phyloP scores from a whole-genome alignment of 2,797 vertebrate species.

The Avahi laniger region DNA sequence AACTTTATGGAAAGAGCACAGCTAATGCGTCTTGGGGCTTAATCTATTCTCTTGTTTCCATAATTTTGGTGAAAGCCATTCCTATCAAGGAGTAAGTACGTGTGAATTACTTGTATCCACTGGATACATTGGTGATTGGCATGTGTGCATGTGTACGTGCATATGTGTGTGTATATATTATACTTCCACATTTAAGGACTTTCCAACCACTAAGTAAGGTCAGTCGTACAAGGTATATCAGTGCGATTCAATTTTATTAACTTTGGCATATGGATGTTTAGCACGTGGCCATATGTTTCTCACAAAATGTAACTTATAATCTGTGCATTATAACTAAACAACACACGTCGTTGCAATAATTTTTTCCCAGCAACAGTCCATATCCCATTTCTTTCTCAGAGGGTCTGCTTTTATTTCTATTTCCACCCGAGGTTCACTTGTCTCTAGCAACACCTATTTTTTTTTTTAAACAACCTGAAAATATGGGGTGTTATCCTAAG shows the following conservation, averaged over 20 bases:
- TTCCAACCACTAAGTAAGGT: slow-evolving; percentile 42
- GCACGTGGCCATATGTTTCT: slow-evolving; percentile 71
- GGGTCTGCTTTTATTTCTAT: slow-evolving; percentile 67
- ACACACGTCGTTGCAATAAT: slow-evolving; percentile 59
- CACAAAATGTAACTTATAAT: slow-evolving; percentile 72
- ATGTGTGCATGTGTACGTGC: background rate
- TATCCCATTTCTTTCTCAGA: slow-evolving; percentile 71
- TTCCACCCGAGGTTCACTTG: slow-evolving; percentile 61
- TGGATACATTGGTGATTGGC: background rate
- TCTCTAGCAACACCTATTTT: slow-evolving; percentile 58
- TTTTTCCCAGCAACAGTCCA: slow-evolving; percentile 56
- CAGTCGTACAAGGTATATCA: slow-evolving; percentile 28
- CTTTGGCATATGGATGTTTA: slow-evolving; percentile 61
- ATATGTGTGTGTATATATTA: rapidly evolving
- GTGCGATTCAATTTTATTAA: slow-evolving; percentile 60
- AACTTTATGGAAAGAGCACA: background rate
- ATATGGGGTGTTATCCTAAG: slow-evolving; percentile 68
- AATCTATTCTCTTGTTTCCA: background rate
- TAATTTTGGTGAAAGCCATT: background rate
- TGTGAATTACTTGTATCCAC: background rate
- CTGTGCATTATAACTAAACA: slow-evolving; percentile 59
- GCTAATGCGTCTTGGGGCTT: rapidly evolving
- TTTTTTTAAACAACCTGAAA: slow-evolving; percentile 51
- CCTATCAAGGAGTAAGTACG: background rate
- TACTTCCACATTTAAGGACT: background rate